Evolutionary conservation across 2,797 vertebrate species (phyloP), one percentile per base, ranked within the genome.

Genomic region (Pseudomugil gertrudae): DNA sequence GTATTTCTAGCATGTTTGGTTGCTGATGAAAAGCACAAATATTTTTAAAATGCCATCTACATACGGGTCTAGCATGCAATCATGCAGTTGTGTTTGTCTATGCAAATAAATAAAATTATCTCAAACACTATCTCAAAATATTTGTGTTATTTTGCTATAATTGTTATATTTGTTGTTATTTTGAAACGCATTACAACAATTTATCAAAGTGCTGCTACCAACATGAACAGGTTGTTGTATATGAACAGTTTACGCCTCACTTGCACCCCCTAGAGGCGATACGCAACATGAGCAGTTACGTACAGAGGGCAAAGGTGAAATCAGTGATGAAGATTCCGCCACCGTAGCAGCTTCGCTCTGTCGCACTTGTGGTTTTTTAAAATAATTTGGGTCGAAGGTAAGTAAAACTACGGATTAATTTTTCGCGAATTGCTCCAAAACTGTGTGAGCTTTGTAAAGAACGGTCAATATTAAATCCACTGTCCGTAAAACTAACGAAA

Each of bases 281-380:
- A 0, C 6, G 52, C 32, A 7, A 5, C 5, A 55, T 78, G 54
- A 66, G 29, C 40, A 13, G 0, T 32, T 63, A 72, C 85, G 84
- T 74, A 5, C 10, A 0, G 11, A 57, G 89, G 84, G 77, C 81
- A 93, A 91, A 90, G 88, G 90, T 93, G 57, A 86, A 65, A 63
- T 55, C 56, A 72, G 84, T 80, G 21, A 66, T 64, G 85, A 85
- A 81, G 83, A 80, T 77, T 89, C 76, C 76, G 84, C 74, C 72
- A 79, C 87, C 77, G 84, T 74, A 78, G 75, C 78, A 74, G 66
- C 63, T 10, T 63, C 33, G 52, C 32, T 63, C 68, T 33, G 83
- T 90, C 83, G 88, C 84, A 90, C 85, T 92, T 90, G 84, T 88
- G 78, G 89, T 88, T 76, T 52, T 36, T 78, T 78, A 63, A 32